Evolutionary conservation across 2,797 vertebrate genomes (phyloP), one percentile per base, ranked within the genome.

Genomic region (Acanthiza pusilla): DNA sequence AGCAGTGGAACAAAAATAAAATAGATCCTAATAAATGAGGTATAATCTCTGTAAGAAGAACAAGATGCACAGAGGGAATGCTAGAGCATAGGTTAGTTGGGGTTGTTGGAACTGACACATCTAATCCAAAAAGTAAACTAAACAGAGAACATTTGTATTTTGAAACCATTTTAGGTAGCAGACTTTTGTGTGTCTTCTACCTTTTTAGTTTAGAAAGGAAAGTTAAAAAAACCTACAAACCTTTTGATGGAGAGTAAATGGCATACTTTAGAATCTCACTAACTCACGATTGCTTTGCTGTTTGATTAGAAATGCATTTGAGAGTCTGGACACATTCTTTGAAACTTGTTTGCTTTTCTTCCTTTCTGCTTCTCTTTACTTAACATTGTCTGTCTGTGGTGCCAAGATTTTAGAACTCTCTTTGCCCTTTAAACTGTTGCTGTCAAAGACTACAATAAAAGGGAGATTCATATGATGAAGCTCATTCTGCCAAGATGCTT

Each of bases 41-140:
- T 55, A 89, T 91, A 95, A 96, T 80, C 86, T 97, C 74, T 93
- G 22, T 54, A 92, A 96, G 87, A 65, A 76, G 51, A 71, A 96
- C 54, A 82, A 88, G 93, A 81, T 79, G 79, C 89, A 89, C 47
- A 83, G 85, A 92, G 81, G 93, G 67, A 16, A 89, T 88, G 66
- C 54, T 6, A 93, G 85, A 96, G 65, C 86, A 81, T 87, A 74
- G 91, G 85, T 95, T 96, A 96, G 92, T 95, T 95, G 79, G 68
- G 89, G 65, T 91, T 93, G 72, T 76, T 96, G 77, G 89, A 94
- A 91, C 80, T 87, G 75, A 95, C 93, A 89, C 82, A 74, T 91
- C 84, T 92, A 94, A 96, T 96, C 95, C 96, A 85, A 93, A 97
- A 79, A 91, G 83, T 86, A 96, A 96, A 96, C 96, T 87, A 81